Evolutionary conservation across 1,140 invertebrate genomes (phyloP).

Genomic region (Nephila pilipes): DNA sequence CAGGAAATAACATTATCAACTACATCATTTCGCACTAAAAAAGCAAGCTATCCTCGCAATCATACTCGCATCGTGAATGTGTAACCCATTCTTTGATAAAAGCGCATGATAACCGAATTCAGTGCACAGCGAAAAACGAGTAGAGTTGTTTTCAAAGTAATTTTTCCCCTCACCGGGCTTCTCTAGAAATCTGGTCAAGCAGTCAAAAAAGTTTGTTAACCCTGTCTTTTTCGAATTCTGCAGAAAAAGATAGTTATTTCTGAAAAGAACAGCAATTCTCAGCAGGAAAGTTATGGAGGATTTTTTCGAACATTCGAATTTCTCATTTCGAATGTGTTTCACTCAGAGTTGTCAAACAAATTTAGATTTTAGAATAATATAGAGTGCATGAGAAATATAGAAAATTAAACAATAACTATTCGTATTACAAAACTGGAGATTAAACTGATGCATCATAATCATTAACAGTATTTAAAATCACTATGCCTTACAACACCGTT

Average conservation of each 20-base stretch:
- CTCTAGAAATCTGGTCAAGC: not conserved
- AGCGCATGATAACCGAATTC: not conserved
- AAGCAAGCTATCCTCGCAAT: not conserved
- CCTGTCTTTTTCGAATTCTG: not conserved
- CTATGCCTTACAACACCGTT: too few species aligned
- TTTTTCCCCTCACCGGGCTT: not conserved
- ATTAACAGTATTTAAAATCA: too few species aligned
- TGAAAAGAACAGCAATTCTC: not conserved
- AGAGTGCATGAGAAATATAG: too few species aligned
- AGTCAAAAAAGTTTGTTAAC: slow-evolving; percentile 14
- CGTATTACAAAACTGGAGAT: too few species aligned
- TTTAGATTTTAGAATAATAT: too few species aligned
- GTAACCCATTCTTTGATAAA: not conserved
- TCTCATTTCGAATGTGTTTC: too few species aligned
- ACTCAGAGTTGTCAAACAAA: too few species aligned
- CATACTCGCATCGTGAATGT: not conserved
- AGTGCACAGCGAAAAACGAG: not conserved
- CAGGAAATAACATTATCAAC: slow-evolving; percentile 4
- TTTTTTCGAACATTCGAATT: not conserved
- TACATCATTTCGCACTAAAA: not conserved
- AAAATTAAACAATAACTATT: too few species aligned
- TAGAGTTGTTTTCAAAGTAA: not conserved
- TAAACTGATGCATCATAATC: too few species aligned
- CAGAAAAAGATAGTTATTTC: not conserved
- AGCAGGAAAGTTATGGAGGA: too few species aligned